Base-by-base conservation (phyloP, 2,888 invertebrate genomes). In the Meliscaeva auricollis region DNA sequence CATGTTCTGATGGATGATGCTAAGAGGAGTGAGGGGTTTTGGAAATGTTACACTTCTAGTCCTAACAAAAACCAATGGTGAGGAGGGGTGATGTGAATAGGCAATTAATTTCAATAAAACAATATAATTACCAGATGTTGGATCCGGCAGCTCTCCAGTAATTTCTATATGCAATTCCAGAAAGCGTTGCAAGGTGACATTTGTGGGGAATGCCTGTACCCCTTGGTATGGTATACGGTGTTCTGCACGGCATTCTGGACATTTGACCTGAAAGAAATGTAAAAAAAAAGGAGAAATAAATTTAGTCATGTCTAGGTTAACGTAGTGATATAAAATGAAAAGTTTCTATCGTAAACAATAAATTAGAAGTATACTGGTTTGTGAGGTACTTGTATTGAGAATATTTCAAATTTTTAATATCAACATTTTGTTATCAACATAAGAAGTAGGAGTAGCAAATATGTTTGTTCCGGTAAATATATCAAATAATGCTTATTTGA, bases 221-320 rank as follows among this genome's bases (percentile, higher is more conserved):
- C 98, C 98, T 93, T 97, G 97, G 93, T 98, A 98, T 54, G 98
- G 98, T 90, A 98, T 98, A 88, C 98, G 95, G 93, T 98, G 98
- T 93, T 98, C 98, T 79, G 98, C 98, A 87, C 98, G 95, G 92
- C 99, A 99, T 95, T 99, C 98, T 91, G 99, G 99, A 94, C 99
- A 99, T 94, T 98, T 98, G 85, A 98, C 97, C 96, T 96, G 66
- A 85, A 87, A 64, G 5, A 52, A 38, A 58, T 54, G n/a, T n/a
- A 50, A 20, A 44, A 62, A 77, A 13, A 9, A 9, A 58, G 54
- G 13, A n/a, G n/a, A n/a, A n/a, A n/a, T n/a, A n/a, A n/a, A n/a
- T n/a, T n/a, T n/a, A n/a, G n/a, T n/a, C n/a, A n/a, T n/a, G n/a
- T n/a, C n/a, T n/a, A n/a, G n/a, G n/a, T n/a, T n/a, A n/a, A n/a